Percentiles rank a stretch among this genome's conserved stretches.
These are phyloP conservation scores for Drosophila siamana DNA, from an alignment of 2,888 invertebrate species.

Conservation along the genomic window DNA sequence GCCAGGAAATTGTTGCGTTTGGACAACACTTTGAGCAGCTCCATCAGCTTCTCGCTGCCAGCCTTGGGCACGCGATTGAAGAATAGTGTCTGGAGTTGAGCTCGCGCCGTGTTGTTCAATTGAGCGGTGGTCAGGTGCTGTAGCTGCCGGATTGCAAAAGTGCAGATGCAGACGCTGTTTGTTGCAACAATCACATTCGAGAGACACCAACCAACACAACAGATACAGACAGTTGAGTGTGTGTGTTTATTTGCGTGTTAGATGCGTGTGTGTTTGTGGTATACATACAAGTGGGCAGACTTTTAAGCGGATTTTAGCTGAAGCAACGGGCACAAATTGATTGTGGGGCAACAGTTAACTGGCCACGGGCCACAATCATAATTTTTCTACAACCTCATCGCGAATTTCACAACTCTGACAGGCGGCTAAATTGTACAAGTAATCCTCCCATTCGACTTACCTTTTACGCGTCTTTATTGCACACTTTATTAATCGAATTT, in stretches of 20 bases:
- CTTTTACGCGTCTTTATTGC: constrained; percentile 45
- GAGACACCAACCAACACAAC: constrained; percentile 19
- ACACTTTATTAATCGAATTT: constrained; percentile 66
- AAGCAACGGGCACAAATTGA: constrained; percentile 22
- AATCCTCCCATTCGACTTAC: constrained; percentile 67
- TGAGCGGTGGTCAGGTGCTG: constrained; percentile 59
- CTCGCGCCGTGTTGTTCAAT: constrained; percentile 79
- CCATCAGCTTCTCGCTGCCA: constrained; percentile 95
- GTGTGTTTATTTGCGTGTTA: constrained; percentile 9
- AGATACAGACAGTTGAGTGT: constrained; percentile 35
- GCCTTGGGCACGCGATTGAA: constrained; percentile 96
- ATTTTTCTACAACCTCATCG: constrained; percentile 29
- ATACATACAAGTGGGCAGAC: constrained; percentile 21
- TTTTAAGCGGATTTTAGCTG: constrained; percentile 30
- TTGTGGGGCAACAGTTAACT: constrained; percentile 20
- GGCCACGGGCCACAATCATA: constrained; percentile 11
- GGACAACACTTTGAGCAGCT: constrained; percentile 89
- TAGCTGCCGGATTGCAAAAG: constrained; percentile 72
- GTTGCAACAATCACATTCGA: constrained; percentile 39
- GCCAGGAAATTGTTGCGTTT: constrained; percentile 89
- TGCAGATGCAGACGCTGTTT: too few species aligned
- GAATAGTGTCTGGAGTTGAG: constrained; percentile 89
- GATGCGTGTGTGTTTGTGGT: constrained; percentile 18
- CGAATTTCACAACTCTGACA: constrained; percentile 37
- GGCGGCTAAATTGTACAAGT: constrained; percentile 43